Evolutionary conservation across 92 coral and sea anemone species (phyloP).

Genomic region (Paragorgia papillata): DNA sequence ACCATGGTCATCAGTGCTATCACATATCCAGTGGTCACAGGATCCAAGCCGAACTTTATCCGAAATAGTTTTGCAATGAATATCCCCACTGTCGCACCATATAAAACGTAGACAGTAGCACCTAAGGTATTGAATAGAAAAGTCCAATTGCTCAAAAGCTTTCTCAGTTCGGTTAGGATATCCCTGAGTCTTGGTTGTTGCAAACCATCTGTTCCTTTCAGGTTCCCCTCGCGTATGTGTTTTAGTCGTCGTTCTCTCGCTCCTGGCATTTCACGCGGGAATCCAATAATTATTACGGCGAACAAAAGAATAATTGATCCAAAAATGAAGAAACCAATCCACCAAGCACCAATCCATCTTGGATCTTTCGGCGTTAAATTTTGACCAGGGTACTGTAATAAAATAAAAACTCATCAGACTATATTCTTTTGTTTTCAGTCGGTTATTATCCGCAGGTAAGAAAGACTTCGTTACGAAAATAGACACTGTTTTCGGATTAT

Average conservation of each 20-base stretch:
- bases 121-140: slow-evolving; percentile 77
- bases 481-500: too few species aligned
- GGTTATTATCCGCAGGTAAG: too few species aligned
- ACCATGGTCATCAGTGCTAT: slow-evolving; percentile 29
- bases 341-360: slow-evolving; percentile 90
- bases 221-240: slow-evolving; percentile 12
- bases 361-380: slow-evolving; percentile 48
- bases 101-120: not conserved
- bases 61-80: slow-evolving; percentile 71
- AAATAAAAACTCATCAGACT: too few species aligned
- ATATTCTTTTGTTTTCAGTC: too few species aligned
- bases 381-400: slow-evolving; percentile 5
- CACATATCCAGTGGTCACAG: slow-evolving; percentile 59
- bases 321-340: slow-evolving; percentile 66
- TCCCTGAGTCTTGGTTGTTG: not conserved
- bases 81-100: slow-evolving; percentile 60
- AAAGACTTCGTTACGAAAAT: too few species aligned
- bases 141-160: slow-evolving; percentile 71
- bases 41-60: slow-evolving; percentile 66
- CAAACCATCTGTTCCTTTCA: not conserved
- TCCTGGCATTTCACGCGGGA: slow-evolving; percentile 86
- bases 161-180: slow-evolving; percentile 50
- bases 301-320: not conserved
- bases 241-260: slow-evolving; percentile 71
- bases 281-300: slow-evolving; percentile 4